Percentiles rank a stretch among this genome's conserved stretches.
phyloP scores from a whole-genome alignment of 2,888 invertebrate species.

The Cistogaster globosa region DNA sequence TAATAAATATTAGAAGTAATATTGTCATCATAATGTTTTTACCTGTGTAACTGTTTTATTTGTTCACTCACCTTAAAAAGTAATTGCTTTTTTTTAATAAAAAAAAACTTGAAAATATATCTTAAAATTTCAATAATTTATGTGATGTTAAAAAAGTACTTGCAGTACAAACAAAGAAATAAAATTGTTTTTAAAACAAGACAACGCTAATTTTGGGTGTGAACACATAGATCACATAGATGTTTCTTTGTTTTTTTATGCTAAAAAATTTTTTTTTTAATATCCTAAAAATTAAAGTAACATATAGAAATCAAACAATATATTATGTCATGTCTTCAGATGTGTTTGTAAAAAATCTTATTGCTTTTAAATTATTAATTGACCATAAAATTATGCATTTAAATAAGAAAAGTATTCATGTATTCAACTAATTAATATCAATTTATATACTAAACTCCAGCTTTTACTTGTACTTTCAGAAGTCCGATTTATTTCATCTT shows the following conservation, averaged over 20 bases:
- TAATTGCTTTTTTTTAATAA: no score
- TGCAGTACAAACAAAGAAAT: not conserved
- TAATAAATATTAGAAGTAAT: not conserved
- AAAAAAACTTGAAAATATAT: no score
- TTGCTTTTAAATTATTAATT: conserved; percentile 55
- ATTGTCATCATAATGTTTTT: not conserved
- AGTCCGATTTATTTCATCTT: no score
- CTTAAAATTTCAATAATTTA: no score
- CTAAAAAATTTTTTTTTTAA: not conserved
- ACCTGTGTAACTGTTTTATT: not conserved
- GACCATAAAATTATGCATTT: conserved; percentile 36
- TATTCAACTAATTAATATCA: no score
- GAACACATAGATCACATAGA: conserved; percentile 29
- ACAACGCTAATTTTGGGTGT: conserved; percentile 34
- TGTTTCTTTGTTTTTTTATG: conserved; percentile 5
- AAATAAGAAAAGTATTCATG: no score
- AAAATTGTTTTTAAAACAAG: not conserved
- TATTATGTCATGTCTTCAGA: conserved; percentile 54
- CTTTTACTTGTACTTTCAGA: no score
- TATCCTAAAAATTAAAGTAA: conserved; percentile 48
- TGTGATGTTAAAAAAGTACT: no score
- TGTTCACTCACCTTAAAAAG: conserved; percentile 1
- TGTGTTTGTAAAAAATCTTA: conserved; percentile 43
- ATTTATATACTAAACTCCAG: no score
- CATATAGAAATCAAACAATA: conserved; percentile 25